These are phyloP conservation scores for Drosophila tristis DNA, from an alignment of 1,140 invertebrate species.

Conservation along the genomic window DNA sequence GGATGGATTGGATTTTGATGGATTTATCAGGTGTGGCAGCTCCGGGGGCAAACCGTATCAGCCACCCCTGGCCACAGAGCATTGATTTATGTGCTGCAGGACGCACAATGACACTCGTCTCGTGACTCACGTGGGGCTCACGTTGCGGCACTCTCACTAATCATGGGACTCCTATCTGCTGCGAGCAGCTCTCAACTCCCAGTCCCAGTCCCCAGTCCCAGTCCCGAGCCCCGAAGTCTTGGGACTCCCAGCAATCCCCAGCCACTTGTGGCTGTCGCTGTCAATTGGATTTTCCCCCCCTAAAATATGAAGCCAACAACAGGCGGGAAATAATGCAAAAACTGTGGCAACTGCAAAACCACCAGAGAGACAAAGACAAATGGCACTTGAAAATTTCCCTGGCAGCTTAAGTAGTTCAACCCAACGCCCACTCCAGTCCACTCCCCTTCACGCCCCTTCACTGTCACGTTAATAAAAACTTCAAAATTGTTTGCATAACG, in stretches of 20 bases:
- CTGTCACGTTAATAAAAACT: constrained; percentile 13
- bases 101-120: constrained; percentile 2
- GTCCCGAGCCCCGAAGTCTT: too few species aligned
- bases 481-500: constrained; percentile 39
- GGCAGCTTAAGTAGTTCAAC: constrained; percentile 70
- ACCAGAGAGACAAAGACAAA: constrained; percentile 6
- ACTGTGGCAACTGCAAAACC: too few species aligned
- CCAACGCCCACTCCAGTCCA: neutral
- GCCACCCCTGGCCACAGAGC: too few species aligned
- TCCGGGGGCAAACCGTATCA: too few species aligned
- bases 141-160: constrained; percentile 51
- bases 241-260: neutral
- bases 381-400: constrained; percentile 40
- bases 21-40: constrained; percentile 41
- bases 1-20: constrained; percentile 48
- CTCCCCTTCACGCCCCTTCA: neutral
- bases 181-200: too few species aligned
- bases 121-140: too few species aligned
- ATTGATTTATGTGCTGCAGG: neutral
- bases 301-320: constrained; percentile 1
- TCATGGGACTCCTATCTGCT: constrained; percentile 19
- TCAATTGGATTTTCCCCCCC: constrained; percentile 65
- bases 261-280: constrained; percentile 73
- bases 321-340: constrained; percentile 9
- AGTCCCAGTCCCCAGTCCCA: too few species aligned